Evolutionary conservation across 2,797 vertebrate species (phyloP).

Genomic region (Chelonia mydas): DNA sequence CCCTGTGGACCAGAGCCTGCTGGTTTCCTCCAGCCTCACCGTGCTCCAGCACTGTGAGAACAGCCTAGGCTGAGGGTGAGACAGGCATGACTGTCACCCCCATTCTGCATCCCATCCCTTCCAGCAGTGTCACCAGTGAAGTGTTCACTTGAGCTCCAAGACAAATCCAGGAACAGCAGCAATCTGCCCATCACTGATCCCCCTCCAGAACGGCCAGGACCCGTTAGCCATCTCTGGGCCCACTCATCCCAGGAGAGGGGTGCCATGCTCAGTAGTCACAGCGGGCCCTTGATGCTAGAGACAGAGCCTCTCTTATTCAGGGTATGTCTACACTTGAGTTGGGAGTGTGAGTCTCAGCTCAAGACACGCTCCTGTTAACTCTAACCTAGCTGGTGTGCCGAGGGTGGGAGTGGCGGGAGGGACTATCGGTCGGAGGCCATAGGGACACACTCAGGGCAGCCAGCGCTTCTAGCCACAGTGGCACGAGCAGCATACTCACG

Average conservation of each 20-base stretch:
- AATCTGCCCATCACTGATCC: neutral
- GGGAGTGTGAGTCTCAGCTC: no score
- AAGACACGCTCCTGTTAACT: neutral
- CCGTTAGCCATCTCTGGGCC: neutral
- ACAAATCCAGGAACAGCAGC: neutral
- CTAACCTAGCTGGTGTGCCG: neutral
- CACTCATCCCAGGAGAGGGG: no score
- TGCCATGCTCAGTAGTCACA: neutral
- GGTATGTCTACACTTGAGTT: neutral
- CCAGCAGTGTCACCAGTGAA: neutral
- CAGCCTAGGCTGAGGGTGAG: no score
- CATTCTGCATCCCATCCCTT: accelerated
- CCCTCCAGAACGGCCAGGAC: no score
- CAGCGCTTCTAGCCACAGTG: no score
- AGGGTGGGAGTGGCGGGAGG: no score
- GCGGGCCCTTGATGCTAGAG: no score
- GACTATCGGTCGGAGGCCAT: neutral
- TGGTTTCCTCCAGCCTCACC: neutral
- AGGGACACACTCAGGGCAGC: neutral
- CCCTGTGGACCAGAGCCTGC: neutral
- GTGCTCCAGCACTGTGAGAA: neutral
- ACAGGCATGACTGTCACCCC: neutral
- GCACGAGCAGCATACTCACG: no score
- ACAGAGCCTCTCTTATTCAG: neutral
- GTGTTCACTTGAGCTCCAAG: neutral